Base-by-base conservation (phyloP, 37 sponge, comb jelly and placozoan genomes). In the Chondrilla cf. caribensis region DNA sequence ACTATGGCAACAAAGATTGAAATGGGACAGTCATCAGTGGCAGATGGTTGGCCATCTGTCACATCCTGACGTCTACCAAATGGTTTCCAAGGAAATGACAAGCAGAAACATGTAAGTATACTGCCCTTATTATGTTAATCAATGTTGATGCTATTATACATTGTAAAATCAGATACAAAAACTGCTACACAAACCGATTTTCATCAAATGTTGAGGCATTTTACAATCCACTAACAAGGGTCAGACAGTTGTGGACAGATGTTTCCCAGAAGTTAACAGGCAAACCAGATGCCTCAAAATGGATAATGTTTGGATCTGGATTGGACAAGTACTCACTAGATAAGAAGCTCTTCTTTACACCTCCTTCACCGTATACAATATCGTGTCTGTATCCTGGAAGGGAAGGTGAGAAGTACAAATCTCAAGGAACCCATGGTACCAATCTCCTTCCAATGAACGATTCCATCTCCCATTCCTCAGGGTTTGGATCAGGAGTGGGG, bases 241-340 rank as follows among this genome's bases (percentile, higher is more conserved):
- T 73, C 37, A 22, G 21, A 22, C 41, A 39, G 21, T 15, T 39
- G 36, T 73, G 76, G 76, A 37, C 31, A n/a, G 36, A 38, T 37
- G 38, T 73, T 11, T 15, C 76, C 0, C 37, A 38, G 44, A 37
- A 38, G 44, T 37, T 73, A 43, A 76, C 58, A 26, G 38, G 83
- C 6, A 57, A 80, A 19, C 79, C 66, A 33, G 83, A 82, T 5
- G 60, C 77, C 8, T 83, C 86, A 55, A 81, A 68, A 31, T 32
- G 82, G 47, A 68, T 90, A 22, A 81, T 90, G 86, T 85, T 90
- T 86, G 90, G 90, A 3, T 79, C 79, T 9, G 90, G 90, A 71
- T 82, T 90, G 59, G 90, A 90, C 28, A 38, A 82, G 11, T 29
- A 85, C 0, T 81, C 90, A 0, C 51, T 90, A n/a, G 86, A 85